Conservation (phyloP, 2,113 vertebrate species). For the Lophochroa leadbeateri region DNA sequence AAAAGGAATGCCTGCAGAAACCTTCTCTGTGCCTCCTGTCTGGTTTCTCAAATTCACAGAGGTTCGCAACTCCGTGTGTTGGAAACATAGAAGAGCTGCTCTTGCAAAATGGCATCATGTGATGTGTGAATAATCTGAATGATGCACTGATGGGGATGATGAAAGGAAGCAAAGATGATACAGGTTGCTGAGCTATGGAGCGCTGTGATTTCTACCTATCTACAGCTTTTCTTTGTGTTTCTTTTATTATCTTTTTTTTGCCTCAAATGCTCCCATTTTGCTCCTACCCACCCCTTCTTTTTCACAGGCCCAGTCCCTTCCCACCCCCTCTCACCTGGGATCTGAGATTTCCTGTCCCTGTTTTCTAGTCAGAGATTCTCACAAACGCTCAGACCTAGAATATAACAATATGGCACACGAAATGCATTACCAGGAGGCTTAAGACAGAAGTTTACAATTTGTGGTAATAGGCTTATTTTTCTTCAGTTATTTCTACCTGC, state of each 20-base stretch:
- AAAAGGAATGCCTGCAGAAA: background rate
- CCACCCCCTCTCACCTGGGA: accelerated
- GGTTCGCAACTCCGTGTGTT: accelerated
- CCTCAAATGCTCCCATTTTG: background rate
- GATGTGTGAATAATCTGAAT: background rate
- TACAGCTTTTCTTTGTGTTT: background rate
- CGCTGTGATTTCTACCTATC: background rate
- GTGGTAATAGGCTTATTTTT: background rate
- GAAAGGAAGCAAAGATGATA: background rate
- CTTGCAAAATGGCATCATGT: background rate
- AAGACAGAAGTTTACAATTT: background rate
- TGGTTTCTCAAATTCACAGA: background rate
- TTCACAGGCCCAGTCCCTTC: background rate
- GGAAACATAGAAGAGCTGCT: background rate
- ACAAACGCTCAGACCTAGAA: background rate
- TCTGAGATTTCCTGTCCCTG: background rate
- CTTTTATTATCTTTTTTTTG: background rate
- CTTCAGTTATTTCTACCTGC: background rate
- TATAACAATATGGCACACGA: background rate
- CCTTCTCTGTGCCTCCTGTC: background rate
- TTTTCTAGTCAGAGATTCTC: background rate
- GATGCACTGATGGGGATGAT: background rate
- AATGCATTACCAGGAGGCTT: background rate
- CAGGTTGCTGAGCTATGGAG: background rate
- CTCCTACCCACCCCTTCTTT: background rate